A percentile compares a stretch with the other conserved stretches of the same genome.
phyloP scores from a whole-genome alignment of 53 echinoderm and acorn worm species.

The Glandiceps talaboti region DNA sequence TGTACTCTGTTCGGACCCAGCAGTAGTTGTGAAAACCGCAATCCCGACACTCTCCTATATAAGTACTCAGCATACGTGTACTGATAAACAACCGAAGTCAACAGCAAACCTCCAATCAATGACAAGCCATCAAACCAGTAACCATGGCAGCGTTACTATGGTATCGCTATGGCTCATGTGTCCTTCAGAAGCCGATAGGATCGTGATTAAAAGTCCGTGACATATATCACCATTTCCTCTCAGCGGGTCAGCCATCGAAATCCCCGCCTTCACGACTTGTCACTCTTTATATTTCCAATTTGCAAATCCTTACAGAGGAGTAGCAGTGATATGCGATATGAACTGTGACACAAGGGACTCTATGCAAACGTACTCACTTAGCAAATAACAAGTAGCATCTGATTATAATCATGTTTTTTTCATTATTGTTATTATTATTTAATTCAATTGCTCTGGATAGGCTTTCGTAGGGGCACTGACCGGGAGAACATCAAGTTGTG shows the following conservation, averaged over 20 bases:
- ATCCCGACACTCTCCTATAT: background rate
- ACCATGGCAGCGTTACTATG: background rate
- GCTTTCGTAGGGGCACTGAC: too few species aligned
- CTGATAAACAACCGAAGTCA: background rate
- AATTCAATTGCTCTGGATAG: too few species aligned
- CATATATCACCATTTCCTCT: background rate
- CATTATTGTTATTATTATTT: too few species aligned
- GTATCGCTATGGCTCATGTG: background rate
- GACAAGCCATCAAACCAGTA: background rate
- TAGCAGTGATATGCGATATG: too few species aligned
- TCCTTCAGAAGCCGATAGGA: background rate
- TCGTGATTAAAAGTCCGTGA: background rate
- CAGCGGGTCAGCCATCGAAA: background rate
- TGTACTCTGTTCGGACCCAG: background rate
- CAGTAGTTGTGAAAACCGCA: background rate
- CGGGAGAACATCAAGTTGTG: too few species aligned
- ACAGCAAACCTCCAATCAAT: background rate
- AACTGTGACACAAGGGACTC: too few species aligned
- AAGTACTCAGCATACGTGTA: too few species aligned
- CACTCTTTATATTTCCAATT: background rate
- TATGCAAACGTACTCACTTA: too few species aligned
- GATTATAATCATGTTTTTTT: too few species aligned
- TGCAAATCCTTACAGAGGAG: too few species aligned
- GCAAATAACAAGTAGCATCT: too few species aligned
- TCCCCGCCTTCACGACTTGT: background rate